Percentiles rank a stretch among this genome's conserved stretches.
Conservation (phyloP, 2,797 vertebrate species). For the Capromys pilorides region DNA sequence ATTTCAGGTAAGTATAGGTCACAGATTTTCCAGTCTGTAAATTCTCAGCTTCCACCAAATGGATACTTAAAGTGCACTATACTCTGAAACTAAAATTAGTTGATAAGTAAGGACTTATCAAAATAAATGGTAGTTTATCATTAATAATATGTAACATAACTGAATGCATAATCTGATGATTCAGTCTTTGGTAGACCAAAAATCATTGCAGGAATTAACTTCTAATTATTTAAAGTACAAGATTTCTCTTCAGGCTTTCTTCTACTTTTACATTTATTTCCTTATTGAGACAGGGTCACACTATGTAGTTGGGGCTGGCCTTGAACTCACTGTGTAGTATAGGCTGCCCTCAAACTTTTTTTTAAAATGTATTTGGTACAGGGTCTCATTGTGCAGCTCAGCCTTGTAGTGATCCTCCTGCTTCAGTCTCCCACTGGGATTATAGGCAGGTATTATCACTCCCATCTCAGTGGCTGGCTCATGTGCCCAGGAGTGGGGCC, state of each 20-base stretch:
- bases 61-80: conserved; percentile 41
- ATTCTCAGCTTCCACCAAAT: conserved; percentile 47
- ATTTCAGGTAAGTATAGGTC: conserved; percentile 67
- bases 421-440: no score
- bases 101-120: neutral
- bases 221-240: conserved; percentile 16
- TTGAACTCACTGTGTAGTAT: no score
- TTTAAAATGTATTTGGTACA: no score
- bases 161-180: neutral
- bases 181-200: conserved; percentile 38
- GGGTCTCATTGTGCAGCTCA: no score
- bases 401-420: no score
- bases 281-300: neutral
- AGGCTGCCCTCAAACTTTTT: neutral
- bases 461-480: no score
- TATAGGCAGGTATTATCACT: no score
- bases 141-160: conserved; percentile 17
- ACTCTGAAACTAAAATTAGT: conserved; percentile 37
- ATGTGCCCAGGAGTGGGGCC: no score
- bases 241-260: neutral
- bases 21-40: conserved; percentile 36
- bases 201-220: neutral
- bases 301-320: neutral
- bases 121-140: neutral
- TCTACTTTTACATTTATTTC: neutral